phyloP scores from a whole-genome alignment of 2,113 vertebrate species.

The Physeter macrocephalus region DNA sequence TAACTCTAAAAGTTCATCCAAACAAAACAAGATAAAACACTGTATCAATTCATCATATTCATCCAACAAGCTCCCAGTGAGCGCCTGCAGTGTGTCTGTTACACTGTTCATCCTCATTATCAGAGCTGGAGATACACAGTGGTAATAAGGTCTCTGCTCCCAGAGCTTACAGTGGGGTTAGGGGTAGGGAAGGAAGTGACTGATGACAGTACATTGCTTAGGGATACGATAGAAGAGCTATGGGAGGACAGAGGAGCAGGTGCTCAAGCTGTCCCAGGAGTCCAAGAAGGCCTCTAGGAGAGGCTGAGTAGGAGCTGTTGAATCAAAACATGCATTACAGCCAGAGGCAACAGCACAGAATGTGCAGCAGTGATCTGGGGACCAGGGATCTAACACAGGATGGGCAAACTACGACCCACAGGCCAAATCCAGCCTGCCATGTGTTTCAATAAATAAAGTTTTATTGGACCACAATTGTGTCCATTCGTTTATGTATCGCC shows the following conservation, averaged over 20 bases:
- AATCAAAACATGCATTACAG: background rate
- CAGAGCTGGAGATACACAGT: background rate
- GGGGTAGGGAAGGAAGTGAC: background rate
- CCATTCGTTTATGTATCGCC: background rate
- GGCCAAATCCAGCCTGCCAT: background rate
- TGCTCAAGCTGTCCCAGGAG: background rate
- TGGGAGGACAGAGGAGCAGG: background rate
- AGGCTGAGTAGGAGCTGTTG: background rate
- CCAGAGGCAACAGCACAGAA: background rate
- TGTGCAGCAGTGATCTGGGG: background rate
- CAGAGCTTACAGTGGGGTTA: background rate
- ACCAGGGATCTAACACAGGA: background rate
- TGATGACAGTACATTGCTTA: background rate
- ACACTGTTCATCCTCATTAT: background rate
- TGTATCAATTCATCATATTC: background rate
- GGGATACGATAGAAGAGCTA: background rate
- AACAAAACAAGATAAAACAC: background rate
- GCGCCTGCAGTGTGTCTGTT: background rate
- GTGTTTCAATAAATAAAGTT: slow-evolving; percentile 24
- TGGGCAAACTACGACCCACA: background rate
- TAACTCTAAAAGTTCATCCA: slow-evolving; percentile 1
- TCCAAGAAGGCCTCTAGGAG: background rate
- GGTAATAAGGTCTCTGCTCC: background rate
- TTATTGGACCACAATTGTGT: background rate
- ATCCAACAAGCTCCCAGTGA: background rate